Conservation (phyloP, 2,888 invertebrate genomes). For the Cybosia mesomella region DNA sequence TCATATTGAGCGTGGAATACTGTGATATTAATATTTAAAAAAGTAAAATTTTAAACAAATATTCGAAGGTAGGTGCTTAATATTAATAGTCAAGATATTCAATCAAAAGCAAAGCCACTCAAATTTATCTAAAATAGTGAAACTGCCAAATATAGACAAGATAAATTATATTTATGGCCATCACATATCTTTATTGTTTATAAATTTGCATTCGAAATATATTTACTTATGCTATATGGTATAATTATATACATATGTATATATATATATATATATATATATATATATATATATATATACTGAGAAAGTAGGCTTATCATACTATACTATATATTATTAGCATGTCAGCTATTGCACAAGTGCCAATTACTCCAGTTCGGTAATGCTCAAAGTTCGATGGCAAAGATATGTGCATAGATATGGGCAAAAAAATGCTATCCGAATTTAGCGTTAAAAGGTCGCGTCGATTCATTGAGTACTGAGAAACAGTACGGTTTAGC, state of each 20-base stretch:
- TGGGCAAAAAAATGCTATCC: slow-evolving; percentile 78
- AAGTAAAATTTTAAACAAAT: too few species aligned
- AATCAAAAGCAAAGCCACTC: slow-evolving; percentile 2
- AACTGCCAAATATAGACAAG: slow-evolving; percentile 17
- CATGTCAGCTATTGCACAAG: slow-evolving; percentile 55
- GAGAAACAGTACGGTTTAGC: slow-evolving; percentile 73
- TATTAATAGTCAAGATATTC: neutral
- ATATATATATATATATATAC: too few species aligned
- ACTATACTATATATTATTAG: slow-evolving; percentile 46
- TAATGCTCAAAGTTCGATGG: slow-evolving; percentile 71
- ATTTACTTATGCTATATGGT: slow-evolving; percentile 38
- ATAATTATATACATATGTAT: too few species aligned
- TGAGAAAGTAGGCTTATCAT: slow-evolving; percentile 53
- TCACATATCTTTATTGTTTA: slow-evolving; percentile 25
- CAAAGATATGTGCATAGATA: slow-evolving; percentile 71
- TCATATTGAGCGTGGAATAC: too few species aligned
- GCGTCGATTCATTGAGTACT: slow-evolving; percentile 75
- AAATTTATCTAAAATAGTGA: slow-evolving; percentile 8
- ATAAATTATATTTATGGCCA: slow-evolving; percentile 24
- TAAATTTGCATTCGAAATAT: slow-evolving; percentile 28
- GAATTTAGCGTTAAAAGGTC: slow-evolving; percentile 73
- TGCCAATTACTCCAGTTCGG: slow-evolving; percentile 72
- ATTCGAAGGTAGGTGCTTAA: neutral
- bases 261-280: too few species aligned
- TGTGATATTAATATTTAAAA: too few species aligned